Evolutionary conservation across 1,140 invertebrate genomes (phyloP).

Genomic region (Heliothis subflexa): DNA sequence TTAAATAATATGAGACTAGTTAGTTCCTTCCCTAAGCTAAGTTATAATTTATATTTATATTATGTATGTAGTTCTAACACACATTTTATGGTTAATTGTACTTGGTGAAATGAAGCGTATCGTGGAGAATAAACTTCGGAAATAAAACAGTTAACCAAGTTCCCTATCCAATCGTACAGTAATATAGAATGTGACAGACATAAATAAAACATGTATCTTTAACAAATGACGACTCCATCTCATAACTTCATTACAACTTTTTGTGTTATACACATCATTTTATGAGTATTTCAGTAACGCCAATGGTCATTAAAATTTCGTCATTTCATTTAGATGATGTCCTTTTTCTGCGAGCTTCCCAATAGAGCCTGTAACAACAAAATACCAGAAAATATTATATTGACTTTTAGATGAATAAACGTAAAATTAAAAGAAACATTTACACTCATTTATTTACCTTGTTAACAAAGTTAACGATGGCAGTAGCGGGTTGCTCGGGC

Average conservation of each 20-base stretch:
- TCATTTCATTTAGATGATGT: constrained; percentile 72
- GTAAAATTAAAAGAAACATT: background rate
- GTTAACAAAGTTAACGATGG: constrained; percentile 98
- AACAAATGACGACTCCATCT: constrained; percentile 21
- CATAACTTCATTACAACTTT: constrained; percentile 12
- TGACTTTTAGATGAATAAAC: background rate
- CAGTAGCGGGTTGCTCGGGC: constrained; percentile 97
- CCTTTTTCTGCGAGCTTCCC: constrained; percentile 77
- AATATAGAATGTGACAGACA: constrained; percentile 40
- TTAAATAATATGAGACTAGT: constrained; percentile 85
- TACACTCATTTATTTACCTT: constrained; percentile 88
- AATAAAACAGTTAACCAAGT: constrained; percentile 57
- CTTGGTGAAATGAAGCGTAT: constrained; percentile 82
- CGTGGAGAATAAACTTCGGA: constrained; percentile 68
- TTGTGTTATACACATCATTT: constrained; percentile 46
- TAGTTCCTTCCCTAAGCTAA: constrained; percentile 80
- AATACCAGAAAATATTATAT: constrained; percentile 19
- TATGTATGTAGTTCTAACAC: constrained; percentile 53
- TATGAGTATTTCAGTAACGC: constrained; percentile 40
- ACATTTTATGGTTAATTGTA: constrained; percentile 73
- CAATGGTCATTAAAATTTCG: constrained; percentile 18
- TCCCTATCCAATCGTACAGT: constrained; percentile 53
- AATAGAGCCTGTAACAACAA: constrained; percentile 77
- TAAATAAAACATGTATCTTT: constrained; percentile 28
- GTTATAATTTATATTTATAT: constrained; percentile 73